These are phyloP conservation scores for Sakesphorus luctuosus DNA, from an alignment of 2,113 vertebrate genomes.

Conservation along the genomic window DNA sequence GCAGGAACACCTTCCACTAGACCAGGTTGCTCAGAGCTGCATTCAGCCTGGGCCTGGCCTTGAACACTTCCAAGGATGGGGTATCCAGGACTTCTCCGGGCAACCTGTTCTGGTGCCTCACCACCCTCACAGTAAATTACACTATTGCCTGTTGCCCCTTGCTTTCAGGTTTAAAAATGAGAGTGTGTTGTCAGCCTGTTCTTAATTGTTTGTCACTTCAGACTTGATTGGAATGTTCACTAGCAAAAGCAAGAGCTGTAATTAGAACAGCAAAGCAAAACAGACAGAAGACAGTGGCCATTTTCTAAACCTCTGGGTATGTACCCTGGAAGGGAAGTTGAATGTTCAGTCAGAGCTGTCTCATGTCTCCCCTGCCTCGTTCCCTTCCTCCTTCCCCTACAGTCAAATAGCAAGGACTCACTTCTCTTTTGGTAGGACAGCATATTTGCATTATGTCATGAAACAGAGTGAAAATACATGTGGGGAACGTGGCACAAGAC, in stretches of 20 bases:
- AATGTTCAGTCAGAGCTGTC: not conserved
- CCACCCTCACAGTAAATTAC: not conserved
- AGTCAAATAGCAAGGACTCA: not conserved
- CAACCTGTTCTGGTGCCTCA: not conserved
- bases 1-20: not conserved
- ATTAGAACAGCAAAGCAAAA: not conserved
- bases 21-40: not conserved
- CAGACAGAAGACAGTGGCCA: not conserved
- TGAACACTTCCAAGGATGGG: not conserved
- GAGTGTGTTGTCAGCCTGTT: not conserved
- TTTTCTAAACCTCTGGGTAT: not conserved
- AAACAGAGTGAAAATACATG: not conserved
- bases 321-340: not conserved
- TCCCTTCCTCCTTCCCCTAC: rapidly evolving
- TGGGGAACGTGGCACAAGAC: not conserved
- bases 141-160: not conserved
- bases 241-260: not conserved
- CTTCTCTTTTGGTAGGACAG: not conserved
- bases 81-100: not conserved
- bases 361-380: not conserved
- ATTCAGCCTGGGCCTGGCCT: not conserved
- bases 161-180: not conserved
- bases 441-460: not conserved
- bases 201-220: not conserved
- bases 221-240: not conserved